These are phyloP conservation scores for Nothura maculosa DNA, from an alignment of 2,797 vertebrate species.

Conservation along the genomic window DNA sequence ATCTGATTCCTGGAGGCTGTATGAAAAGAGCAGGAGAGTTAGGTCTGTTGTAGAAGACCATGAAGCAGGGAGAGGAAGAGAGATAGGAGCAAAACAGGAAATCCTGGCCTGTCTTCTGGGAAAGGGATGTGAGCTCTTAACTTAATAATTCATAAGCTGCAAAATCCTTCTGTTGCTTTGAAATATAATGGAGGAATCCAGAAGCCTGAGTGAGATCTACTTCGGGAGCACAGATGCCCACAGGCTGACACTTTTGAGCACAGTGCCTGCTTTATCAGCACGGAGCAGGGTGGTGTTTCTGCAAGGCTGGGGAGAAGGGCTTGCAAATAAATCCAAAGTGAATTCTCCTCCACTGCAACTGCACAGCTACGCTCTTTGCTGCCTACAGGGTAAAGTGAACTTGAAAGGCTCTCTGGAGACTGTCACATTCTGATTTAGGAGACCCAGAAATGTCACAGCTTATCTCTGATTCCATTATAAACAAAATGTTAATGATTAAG, in stretches of 20 bases:
- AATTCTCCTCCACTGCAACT: neutral
- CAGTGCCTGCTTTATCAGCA: neutral
- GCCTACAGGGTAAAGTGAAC: neutral
- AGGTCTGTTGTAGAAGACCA: neutral
- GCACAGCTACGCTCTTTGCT: neutral
- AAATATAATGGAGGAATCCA: neutral
- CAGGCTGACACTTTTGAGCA: neutral
- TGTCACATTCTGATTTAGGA: neutral
- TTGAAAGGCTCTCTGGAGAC: neutral
- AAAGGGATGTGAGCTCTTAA: neutral
- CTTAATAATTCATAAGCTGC: neutral
- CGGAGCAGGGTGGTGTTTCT: neutral
- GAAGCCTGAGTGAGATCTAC: neutral
- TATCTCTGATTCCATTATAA: neutral
- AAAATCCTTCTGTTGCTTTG: neutral
- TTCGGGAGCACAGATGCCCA: neutral
- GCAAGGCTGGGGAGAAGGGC: neutral
- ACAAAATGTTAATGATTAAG: neutral
- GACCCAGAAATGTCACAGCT: neutral
- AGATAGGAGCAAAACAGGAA: neutral
- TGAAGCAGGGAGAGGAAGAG: neutral
- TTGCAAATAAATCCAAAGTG: neutral
- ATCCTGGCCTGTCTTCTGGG: neutral
- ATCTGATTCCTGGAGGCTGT: neutral
- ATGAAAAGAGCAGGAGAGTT: neutral